Evolutionary conservation across 2,797 vertebrate genomes (phyloP).

Genomic region (Danio aesculapii): DNA sequence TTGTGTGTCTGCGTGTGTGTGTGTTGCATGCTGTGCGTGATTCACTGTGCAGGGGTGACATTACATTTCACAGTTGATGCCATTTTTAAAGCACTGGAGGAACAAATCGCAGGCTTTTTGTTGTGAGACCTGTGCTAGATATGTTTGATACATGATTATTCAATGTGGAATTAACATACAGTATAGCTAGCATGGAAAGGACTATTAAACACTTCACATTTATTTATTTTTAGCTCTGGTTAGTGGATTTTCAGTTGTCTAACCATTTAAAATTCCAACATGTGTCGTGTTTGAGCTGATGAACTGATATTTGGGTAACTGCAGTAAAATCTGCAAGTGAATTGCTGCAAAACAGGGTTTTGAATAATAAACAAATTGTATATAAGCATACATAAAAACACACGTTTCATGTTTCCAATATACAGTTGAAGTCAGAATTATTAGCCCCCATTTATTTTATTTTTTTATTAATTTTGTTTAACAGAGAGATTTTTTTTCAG

Average conservation of each 20-base stretch:
- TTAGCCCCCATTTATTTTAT: no score
- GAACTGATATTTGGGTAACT: neutral
- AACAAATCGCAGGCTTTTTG: constrained; percentile 10
- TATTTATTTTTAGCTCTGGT: neutral
- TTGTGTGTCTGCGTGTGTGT: constrained; percentile 21
- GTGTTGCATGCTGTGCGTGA: constrained; percentile 15
- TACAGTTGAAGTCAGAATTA: no score
- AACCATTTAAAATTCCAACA: neutral
- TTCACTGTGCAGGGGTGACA: constrained; percentile 49
- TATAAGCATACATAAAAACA: neutral
- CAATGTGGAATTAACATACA: neutral
- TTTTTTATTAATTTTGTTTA: no score
- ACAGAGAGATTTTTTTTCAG: no score
- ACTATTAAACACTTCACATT: neutral
- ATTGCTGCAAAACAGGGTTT: neutral
- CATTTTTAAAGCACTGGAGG: constrained; percentile 16
- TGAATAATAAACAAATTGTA: neutral
- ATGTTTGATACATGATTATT: neutral
- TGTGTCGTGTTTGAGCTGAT: neutral
- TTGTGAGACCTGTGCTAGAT: neutral
- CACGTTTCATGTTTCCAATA: no score
- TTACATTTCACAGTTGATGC: constrained; percentile 22
- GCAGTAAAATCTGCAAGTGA: neutral
- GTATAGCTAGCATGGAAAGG: neutral
- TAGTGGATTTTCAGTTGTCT: neutral